Evolutionary conservation across 2,888 invertebrate species (phyloP), one percentile per base, ranked within the genome.

Genomic region (Philopedon plagiatum): DNA sequence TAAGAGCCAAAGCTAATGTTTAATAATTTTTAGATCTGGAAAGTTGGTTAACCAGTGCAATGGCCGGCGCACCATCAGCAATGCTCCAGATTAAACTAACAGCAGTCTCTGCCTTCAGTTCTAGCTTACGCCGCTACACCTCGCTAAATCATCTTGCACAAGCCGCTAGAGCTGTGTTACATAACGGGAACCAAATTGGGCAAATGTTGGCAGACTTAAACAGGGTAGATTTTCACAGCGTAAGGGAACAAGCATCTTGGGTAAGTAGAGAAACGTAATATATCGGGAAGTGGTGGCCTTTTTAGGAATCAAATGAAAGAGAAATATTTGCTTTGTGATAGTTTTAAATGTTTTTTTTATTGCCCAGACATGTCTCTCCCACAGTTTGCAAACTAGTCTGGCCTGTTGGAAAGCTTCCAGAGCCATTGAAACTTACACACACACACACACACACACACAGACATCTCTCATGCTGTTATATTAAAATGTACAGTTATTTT

Each of bases 171-270:
- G 97, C 98, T 62, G 98, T 99, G 67, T 90, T 99, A 77, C 95
- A 96, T 86, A 99, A 98, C 87, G 92, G 94, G 77, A 92, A 93
- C 78, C 98, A 98, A 88, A 97, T 98, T 81, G 92, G 93, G 78
- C 96, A 98, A 90, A 99, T 99, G 99, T 87, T 97, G 75, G 91
- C 94, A 21, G 99, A 99, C 87, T 89, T 99, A 79, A 98, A 97
- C 87, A 93, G 98, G 77, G 98, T 99, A 44, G 99, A 99, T 87
- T 98, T 99, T 87, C 94, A 96, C 83, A 97, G 98, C 87, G 97
- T 99, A 11, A 97, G 96, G 81, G 88, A 89, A 80, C 91, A 97
- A 89, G 98, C 98, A 0, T 95, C 96, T 0, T 99, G 98, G 98
- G 98, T 75, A 66, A 75, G 75, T 21, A 15, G n/a, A n/a, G n/a